Evolutionary conservation across 2,888 invertebrate genomes (phyloP).

Genomic region (Tenthredo mesomela): DNA sequence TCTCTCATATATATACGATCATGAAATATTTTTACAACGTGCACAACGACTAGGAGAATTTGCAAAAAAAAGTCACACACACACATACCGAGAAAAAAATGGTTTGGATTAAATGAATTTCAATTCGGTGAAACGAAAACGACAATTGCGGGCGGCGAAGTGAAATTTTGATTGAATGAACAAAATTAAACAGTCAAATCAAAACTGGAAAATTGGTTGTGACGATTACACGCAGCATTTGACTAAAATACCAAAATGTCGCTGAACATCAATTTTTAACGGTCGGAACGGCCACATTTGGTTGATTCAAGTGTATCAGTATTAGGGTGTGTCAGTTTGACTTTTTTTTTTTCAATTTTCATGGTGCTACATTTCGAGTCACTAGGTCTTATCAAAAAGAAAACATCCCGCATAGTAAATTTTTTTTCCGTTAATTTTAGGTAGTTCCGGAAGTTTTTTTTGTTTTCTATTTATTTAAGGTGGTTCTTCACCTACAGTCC

Average conservation of each 20-base stretch:
- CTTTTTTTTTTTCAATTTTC: too few relatives aligned
- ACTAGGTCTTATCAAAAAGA: too few relatives aligned
- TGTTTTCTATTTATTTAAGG: too few relatives aligned
- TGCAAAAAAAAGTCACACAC: too few relatives aligned
- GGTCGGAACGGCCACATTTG: neutral
- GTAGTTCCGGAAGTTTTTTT: too few relatives aligned
- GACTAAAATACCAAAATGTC: neutral
- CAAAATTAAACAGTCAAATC: neutral
- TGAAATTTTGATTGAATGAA: neutral
- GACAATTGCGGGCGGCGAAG: neutral
- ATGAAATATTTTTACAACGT: constrained; percentile 12
- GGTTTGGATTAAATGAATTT: neutral
- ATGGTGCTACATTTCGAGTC: too few relatives aligned
- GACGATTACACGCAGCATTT: neutral
- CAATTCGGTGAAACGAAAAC: neutral
- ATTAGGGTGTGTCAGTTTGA: too few relatives aligned
- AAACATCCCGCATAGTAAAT: too few relatives aligned
- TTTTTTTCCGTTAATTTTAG: too few relatives aligned
- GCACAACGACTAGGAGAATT: neutral
- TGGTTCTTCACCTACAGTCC: too few relatives aligned
- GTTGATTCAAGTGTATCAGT: neutral
- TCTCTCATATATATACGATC: neutral
- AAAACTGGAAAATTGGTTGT: neutral
- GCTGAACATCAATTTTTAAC: neutral
- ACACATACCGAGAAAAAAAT: neutral